Evolutionary conservation across 2,113 vertebrate genomes (phyloP), one percentile per base, ranked within the genome.

Genomic region (Blennius ocellaris): DNA sequence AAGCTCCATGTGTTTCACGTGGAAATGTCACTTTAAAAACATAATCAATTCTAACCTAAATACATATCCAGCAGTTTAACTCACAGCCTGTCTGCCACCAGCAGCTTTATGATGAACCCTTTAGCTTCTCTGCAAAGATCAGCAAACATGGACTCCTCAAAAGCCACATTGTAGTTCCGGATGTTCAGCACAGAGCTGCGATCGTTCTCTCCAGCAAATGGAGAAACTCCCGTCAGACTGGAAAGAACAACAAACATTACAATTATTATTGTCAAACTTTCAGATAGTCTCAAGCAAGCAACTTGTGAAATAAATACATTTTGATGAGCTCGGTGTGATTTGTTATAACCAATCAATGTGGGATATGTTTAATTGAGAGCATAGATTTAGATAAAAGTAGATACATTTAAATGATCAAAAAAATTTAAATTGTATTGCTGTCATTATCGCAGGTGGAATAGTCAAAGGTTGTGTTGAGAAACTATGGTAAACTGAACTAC

Each of bases 91-190:
- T 99, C 97, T 5, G 90, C 95, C 55, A 98, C 97, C 61, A 99
- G 93, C 82, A 99, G 94, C 89, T 96, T 98, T 86, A 98, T 98
- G 88, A 99, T 96, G n/a, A 99, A 99, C 48, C 96, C 96, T 84
- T 96, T 96, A 41, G 97, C 96, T 86, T 99, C 97, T 49, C 96
- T 75, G 17, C 96, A 97, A 51, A 99, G 94, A 53, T 96, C 95
- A 21, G 94, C 93, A 86, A 98, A 98, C 83, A 97, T 98, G 81
- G 74, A 93, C 88, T 99, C 97, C 84, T 99, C 97, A 1, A 99
- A 98, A 7, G 97, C 97, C 78, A 99, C 96, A 0, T 98, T 97
- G 84, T 98, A 99, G 90, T 97, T 97, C 41, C 94, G 95, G 88
- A 99, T 98, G 86, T 99, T 99, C 83, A 98, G 93, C 50, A 98